phyloP scores from a whole-genome alignment of 2,113 vertebrate species.

The Sylvicapra grimmia region DNA sequence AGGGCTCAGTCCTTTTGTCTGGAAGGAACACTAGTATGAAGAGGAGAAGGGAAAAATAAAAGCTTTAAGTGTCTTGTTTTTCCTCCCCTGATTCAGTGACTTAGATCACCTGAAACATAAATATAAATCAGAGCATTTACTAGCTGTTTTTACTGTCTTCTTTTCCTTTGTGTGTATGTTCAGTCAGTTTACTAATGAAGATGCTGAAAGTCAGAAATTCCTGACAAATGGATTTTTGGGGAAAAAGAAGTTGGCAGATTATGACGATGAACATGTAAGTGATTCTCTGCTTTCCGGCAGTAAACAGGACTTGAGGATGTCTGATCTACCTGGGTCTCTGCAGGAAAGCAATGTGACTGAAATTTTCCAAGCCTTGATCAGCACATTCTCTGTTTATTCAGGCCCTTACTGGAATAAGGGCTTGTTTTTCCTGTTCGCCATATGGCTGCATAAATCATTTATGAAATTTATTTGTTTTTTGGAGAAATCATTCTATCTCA shows the following conservation, averaged over 20 bases:
- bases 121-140: not conserved
- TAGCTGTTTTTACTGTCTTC: slow-evolving; percentile 2
- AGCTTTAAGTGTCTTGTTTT: not conserved
- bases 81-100: not conserved
- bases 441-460: slow-evolving; percentile 69
- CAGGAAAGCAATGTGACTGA: slow-evolving; percentile 54
- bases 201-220: slow-evolving; percentile 93
- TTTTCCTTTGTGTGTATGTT: slow-evolving; percentile 41
- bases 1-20: not conserved
- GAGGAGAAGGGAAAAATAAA: not conserved
- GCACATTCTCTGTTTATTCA: slow-evolving; percentile 67
- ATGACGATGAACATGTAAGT: slow-evolving; percentile 94
- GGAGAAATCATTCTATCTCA: slow-evolving; percentile 49
- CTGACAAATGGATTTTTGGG: slow-evolving; percentile 89
- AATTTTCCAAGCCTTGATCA: slow-evolving; percentile 70
- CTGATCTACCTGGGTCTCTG: slow-evolving; percentile 22
- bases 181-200: slow-evolving; percentile 88
- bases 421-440: slow-evolving; percentile 57
- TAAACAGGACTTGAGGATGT: slow-evolving; percentile 39
- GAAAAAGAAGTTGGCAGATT: slow-evolving; percentile 91
- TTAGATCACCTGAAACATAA: not conserved
- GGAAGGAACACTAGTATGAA: not conserved
- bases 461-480: slow-evolving; percentile 70
- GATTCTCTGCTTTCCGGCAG: slow-evolving; percentile 47
- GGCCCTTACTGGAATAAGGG: slow-evolving; percentile 65